These are phyloP conservation scores for Pammene aurita DNA, from an alignment of 2,888 invertebrate species.

Conservation along the genomic window DNA sequence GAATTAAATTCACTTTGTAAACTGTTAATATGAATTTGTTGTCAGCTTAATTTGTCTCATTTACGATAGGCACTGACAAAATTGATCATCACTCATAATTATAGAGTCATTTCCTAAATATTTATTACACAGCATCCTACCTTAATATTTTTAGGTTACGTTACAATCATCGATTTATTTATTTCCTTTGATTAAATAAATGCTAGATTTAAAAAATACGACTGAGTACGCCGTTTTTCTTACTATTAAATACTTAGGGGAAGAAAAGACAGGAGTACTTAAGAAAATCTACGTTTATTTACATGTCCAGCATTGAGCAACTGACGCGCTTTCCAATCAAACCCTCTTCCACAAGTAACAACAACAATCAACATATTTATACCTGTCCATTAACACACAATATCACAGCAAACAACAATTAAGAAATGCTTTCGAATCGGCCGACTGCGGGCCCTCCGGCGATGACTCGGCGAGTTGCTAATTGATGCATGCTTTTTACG, in stretches of 20 bases:
- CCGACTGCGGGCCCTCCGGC: conserved; percentile 64
- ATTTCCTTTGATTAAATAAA: no score
- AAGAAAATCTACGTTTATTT: conserved; percentile 70
- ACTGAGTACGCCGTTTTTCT: no score
- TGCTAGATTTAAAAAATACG: no score
- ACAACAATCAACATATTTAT: conserved; percentile 67
- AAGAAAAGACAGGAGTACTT: conserved; percentile 44
- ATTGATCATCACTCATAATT: no score
- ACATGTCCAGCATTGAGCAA: conserved; percentile 69
- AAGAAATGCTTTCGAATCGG: conserved; percentile 76
- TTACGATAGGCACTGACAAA: no score
- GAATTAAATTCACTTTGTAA: not conserved
- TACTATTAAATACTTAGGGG: not conserved
- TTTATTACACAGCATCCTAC: no score
- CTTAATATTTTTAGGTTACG: no score
- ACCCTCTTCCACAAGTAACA: conserved; percentile 63
- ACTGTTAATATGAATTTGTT: no score
- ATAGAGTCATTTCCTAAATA: no score
- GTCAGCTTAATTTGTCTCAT: no score
- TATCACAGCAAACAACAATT: conserved; percentile 83
- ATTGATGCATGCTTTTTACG: conserved; percentile 74
- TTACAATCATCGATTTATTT: no score
- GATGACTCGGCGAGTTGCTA: conserved; percentile 76
- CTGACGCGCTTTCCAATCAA: conserved; percentile 59
- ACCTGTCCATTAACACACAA: conserved; percentile 79